These are phyloP conservation scores for Piprites chloris DNA, from an alignment of 2,113 vertebrate species.

Conservation along the genomic window DNA sequence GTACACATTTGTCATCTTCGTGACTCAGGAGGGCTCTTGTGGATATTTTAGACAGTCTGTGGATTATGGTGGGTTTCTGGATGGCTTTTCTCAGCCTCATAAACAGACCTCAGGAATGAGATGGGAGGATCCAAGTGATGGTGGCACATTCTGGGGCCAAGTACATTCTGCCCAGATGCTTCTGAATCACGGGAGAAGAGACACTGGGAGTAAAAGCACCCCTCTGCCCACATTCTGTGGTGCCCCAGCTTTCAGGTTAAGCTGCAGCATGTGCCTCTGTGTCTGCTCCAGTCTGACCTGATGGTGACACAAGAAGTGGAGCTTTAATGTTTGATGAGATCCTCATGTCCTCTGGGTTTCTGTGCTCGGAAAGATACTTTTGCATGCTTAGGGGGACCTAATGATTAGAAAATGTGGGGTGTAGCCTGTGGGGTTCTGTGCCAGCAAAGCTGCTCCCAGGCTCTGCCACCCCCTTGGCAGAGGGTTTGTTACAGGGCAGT, in stretches of 20 bases:
- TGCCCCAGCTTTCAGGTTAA: neutral
- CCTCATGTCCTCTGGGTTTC: neutral
- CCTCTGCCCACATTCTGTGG: neutral
- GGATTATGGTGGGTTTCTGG: conserved; percentile 27
- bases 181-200: neutral
- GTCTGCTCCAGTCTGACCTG: neutral
- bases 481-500: neutral
- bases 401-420: neutral
- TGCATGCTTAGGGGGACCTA: neutral
- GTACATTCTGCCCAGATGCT: neutral
- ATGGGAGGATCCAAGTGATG: neutral
- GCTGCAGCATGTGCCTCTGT: neutral
- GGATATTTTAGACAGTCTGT: neutral
- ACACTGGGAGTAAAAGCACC: neutral
- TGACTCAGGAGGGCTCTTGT: conserved; percentile 39
- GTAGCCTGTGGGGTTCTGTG: neutral
- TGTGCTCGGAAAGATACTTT: neutral
- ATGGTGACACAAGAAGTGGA: neutral
- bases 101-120: neutral
- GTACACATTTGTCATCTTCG: conserved; percentile 43
- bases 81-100: conserved; percentile 51
- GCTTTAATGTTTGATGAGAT: neutral
- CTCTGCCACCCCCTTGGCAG: neutral
- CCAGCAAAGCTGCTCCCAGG: neutral
- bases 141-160: neutral